Evolutionary conservation across 2,113 vertebrate species (phyloP).

Genomic region (Neomonachus schauinslandi): DNA sequence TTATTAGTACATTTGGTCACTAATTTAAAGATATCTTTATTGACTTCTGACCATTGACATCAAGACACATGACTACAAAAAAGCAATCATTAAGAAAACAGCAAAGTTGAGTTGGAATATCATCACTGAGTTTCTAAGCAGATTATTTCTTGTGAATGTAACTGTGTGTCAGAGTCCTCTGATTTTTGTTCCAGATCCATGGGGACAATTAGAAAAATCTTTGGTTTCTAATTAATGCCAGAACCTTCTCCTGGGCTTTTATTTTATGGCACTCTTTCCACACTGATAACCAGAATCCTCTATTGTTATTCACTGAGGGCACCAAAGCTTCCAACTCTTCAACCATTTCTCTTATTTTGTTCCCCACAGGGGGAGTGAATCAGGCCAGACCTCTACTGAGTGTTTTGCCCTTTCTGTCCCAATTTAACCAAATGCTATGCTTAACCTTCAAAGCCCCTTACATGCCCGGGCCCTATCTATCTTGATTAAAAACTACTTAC

Average conservation of each 20-base stretch:
- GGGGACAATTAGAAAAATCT: background rate
- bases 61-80: background rate
- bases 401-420: background rate
- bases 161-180: background rate
- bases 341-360: background rate
- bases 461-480: background rate
- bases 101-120: background rate
- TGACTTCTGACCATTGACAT: background rate
- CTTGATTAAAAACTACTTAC: background rate
- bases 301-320: background rate
- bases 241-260: background rate
- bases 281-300: background rate
- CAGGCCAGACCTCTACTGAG: background rate
- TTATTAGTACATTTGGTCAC: background rate
- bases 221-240: background rate
- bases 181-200: background rate
- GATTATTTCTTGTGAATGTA: background rate
- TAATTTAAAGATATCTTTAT: background rate
- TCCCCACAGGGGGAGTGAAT: background rate
- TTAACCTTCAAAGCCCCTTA: background rate
- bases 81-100: background rate
- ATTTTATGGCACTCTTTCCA: background rate
- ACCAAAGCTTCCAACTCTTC: background rate
- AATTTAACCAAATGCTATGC: background rate
- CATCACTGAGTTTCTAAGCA: background rate